Conservation (phyloP, 2,888 invertebrate species). For the Hyppa rectilinea region DNA sequence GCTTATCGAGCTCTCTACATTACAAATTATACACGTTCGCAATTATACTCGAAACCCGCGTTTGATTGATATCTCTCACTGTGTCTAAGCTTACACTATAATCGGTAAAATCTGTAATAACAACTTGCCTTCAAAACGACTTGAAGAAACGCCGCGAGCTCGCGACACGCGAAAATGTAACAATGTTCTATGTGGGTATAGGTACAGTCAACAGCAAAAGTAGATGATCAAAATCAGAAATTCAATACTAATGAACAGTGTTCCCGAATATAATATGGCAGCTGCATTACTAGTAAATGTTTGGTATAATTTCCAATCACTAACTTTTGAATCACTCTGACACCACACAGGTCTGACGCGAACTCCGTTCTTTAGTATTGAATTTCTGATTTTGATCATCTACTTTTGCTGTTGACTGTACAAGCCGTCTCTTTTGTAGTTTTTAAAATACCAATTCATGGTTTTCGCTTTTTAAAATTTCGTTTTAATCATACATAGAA, state of each 20-base stretch:
- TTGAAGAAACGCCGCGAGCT: slow-evolving; percentile 4
- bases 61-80: slow-evolving; percentile 64
- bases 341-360: no score
- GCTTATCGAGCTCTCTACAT: slow-evolving; percentile 73
- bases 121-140: slow-evolving; percentile 32
- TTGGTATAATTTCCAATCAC: no score
- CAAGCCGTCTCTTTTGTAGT: background rate
- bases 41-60: slow-evolving; percentile 66
- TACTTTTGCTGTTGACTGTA: no score
- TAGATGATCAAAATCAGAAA: no score
- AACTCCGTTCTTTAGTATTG: no score
- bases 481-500: background rate
- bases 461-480: background rate
- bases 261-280: no score
- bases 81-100: slow-evolving; percentile 55
- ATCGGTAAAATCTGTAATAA: slow-evolving; percentile 46
- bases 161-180: slow-evolving; percentile 7
- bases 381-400: no score
- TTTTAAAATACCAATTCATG: background rate
- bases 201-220: no score
- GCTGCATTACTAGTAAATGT: no score
- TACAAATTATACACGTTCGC: slow-evolving; percentile 68
- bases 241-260: no score
- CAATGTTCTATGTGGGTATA: background rate
- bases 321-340: no score